A percentile compares a stretch with the other conserved stretches of the same genome.
Conservation (phyloP, 2,797 vertebrate genomes). For the Cheirogaleus major region DNA sequence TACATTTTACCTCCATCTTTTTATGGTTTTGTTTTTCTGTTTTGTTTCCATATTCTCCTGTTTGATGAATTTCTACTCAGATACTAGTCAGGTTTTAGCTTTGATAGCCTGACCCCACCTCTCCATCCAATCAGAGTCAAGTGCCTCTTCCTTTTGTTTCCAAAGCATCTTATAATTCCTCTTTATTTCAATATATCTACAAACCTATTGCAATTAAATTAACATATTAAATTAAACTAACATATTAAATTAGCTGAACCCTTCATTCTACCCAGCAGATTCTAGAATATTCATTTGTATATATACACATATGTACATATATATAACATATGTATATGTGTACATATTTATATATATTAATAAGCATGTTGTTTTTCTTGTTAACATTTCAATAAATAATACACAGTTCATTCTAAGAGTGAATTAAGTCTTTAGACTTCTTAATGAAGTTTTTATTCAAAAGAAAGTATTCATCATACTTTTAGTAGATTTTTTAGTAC, state of each 20-base stretch:
- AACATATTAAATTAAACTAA: neutral
- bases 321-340: neutral
- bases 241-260: neutral
- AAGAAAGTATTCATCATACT: neutral
- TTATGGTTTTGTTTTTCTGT: neutral
- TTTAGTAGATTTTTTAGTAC: neutral
- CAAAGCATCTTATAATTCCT: neutral
- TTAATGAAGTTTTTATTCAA: neutral
- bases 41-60: neutral
- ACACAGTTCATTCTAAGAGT: neutral
- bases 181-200: neutral
- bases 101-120: neutral
- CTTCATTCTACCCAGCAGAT: neutral
- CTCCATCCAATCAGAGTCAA: neutral
- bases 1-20: neutral
- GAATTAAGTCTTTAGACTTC: neutral
- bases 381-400: neutral
- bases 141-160: neutral
- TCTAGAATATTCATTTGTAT: neutral
- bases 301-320: neutral
- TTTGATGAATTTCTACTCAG: neutral
- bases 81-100: neutral
- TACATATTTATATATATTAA: too few relatives aligned
- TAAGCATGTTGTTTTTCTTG: neutral
- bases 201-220: neutral